Percentiles rank a stretch among this genome's conserved stretches.
Evolutionary conservation across 2,113 vertebrate genomes (phyloP).

Genomic region (Centrocercus urophasianus): DNA sequence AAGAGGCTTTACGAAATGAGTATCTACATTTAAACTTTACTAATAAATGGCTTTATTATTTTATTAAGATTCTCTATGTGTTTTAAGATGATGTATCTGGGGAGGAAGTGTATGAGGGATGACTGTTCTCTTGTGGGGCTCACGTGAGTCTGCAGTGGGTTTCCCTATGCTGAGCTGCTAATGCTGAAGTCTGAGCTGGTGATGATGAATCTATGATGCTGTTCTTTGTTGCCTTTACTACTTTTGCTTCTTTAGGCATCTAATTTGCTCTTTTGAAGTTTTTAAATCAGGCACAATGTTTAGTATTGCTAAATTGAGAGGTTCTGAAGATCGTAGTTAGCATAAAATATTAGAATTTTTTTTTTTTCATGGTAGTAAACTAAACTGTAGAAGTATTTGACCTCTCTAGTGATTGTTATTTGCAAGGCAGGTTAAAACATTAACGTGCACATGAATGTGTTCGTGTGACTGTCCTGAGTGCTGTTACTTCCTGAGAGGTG

Average conservation of each 20-base stretch:
- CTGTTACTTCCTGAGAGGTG: fast-evolving
- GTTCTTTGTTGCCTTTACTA: neutral
- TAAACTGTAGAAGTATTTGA: neutral
- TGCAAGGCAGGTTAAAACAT: fast-evolving
- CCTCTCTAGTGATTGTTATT: neutral
- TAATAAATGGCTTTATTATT: neutral
- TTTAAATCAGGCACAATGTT: fast-evolving
- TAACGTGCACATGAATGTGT: fast-evolving
- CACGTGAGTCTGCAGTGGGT: fast-evolving
- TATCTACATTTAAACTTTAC: neutral
- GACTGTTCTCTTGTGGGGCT: fast-evolving
- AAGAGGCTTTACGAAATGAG: neutral
- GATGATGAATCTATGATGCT: fast-evolving
- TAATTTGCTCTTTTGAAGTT: neutral
- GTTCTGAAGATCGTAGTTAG: neutral
- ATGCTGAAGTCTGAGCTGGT: neutral
- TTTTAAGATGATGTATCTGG: neutral
- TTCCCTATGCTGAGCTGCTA: neutral
- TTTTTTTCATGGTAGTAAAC: neutral
- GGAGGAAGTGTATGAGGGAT: neutral
- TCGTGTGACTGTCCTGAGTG: fast-evolving
- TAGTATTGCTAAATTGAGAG: neutral
- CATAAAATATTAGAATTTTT: neutral
- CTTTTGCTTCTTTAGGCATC: neutral
- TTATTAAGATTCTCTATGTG: neutral